These are phyloP conservation scores for Drosophila rufa DNA, from an alignment of 1,140 invertebrate genomes.

Conservation along the genomic window DNA sequence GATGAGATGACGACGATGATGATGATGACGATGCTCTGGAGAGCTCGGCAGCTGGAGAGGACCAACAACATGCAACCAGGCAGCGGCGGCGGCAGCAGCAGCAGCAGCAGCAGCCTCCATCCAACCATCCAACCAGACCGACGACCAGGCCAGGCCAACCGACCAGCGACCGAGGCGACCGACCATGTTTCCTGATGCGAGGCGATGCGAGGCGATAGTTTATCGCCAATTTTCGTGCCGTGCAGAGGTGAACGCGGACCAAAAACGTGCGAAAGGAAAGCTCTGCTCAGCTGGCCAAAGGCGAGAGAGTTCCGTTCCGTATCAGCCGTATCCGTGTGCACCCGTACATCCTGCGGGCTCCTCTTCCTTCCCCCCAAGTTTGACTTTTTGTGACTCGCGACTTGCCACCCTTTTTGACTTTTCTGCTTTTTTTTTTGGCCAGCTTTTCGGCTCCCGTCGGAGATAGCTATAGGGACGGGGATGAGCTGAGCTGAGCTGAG, in stretches of 20 bases:
- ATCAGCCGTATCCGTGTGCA: constrained; percentile 17
- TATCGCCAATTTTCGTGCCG: constrained; percentile 85
- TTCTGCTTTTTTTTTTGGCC: neutral
- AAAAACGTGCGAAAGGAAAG: constrained; percentile 74
- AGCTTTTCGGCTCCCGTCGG: constrained; percentile 30
- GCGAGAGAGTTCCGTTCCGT: constrained; percentile 32
- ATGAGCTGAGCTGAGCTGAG: constrained; percentile 10
- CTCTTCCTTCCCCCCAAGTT: neutral
- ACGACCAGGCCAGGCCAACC: constrained; percentile 41
- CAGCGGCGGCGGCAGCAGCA: neutral
- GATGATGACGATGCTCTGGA: constrained; percentile 29
- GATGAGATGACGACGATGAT: constrained; percentile 49
- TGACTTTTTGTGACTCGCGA: constrained; percentile 17
- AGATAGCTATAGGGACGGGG: constrained; percentile 14
- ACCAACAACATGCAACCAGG: constrained; percentile 31
- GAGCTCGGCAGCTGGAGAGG: constrained; percentile 25
- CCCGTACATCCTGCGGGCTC: constrained; percentile 7
- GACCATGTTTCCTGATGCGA: constrained; percentile 85
- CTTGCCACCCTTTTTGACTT: constrained; percentile 1
- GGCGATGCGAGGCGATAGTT: constrained; percentile 85
- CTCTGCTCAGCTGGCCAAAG: constrained; percentile 25
- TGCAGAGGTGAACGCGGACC: constrained; percentile 85
- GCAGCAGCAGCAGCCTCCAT: constrained; percentile 21
- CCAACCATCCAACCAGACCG: constrained; percentile 39
- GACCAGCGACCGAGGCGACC: constrained; percentile 64